phyloP scores from a whole-genome alignment of 2,888 invertebrate species.

The Patella pellucida region DNA sequence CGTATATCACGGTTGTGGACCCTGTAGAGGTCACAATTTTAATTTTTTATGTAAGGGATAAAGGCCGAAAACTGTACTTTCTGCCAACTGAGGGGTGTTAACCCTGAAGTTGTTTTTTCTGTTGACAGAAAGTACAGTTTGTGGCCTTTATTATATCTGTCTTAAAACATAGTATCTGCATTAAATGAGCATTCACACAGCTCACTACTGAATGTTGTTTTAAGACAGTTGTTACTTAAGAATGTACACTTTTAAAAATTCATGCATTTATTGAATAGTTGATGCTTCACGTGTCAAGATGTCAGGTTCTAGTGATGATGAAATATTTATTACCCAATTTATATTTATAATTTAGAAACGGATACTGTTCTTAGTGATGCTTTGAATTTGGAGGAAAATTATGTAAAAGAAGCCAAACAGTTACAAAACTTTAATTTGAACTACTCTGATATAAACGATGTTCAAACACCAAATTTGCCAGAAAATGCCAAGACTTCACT shows the following conservation, averaged over 20 bases:
- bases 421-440: no score
- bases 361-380: conserved; percentile 1
- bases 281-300: neutral
- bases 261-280: neutral
- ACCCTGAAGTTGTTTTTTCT: no score
- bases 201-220: conserved; percentile 3
- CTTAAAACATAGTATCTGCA: neutral
- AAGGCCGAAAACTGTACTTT: no score
- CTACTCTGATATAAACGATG: no score
- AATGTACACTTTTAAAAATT: neutral
- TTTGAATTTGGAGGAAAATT: conserved; percentile 2
- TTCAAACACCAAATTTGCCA: no score
- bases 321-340: no score
- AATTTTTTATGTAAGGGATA: no score
- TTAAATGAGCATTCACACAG: conserved; percentile 1
- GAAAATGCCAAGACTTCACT: no score
- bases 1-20: no score
- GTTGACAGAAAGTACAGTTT: neutral
- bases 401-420: neutral
- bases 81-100: no score
- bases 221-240: neutral
- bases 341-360: neutral
- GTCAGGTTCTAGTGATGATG: neutral
- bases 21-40: no score
- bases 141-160: no score